Base-by-base conservation (phyloP, 2,888 invertebrate genomes). In the Thecocarcelia acutangulata region DNA sequence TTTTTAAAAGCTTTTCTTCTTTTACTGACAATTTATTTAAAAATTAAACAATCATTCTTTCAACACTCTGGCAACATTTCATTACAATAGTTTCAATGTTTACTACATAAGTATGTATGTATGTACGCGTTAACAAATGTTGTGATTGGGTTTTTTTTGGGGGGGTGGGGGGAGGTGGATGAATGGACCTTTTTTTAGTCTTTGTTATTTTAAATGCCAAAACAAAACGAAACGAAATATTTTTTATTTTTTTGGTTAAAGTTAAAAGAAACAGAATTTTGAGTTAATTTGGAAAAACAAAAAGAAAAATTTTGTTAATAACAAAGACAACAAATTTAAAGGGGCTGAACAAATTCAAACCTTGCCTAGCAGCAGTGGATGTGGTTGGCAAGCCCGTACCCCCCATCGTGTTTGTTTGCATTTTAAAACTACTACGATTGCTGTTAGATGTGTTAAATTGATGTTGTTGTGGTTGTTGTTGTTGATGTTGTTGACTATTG, bases 351-450 rank as follows among this genome's bases (percentile, higher is more conserved):
- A 69, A 86, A 86, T 85, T 90, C 91, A 91, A 91, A 91, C 91
- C 93, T 91, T 92, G 92, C 91, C 92, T 91, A 91, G 91, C 88
- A 91, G 92, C 88, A 88, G 87, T 87, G 68, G 76, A 69, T 86
- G 89, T 87, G 78, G 86, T 80, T 19, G 77, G 52, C 78, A 78
- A 70, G 58, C 85, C 61, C 80, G 76, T 58, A 68, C 52, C 66
- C 76, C 85, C 83, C 74, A 58, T 66, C 58, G 54, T 80, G 70
- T 66, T 80, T 61, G 77, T 78, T 54, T 70, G 85, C 56, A 59
- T 68, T 77, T 80, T 74, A 78, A 85, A 72, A 63, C 81, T 81
- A 83, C 80, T 83, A 73, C 24, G 42, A 42, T 42, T 59, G 42
- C 66, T 76, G 74, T 70, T 78, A 78, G 85, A 59, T 81, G 70